Evolutionary conservation across 2,888 invertebrate genomes (phyloP).

Genomic region (Lottia scabra): DNA sequence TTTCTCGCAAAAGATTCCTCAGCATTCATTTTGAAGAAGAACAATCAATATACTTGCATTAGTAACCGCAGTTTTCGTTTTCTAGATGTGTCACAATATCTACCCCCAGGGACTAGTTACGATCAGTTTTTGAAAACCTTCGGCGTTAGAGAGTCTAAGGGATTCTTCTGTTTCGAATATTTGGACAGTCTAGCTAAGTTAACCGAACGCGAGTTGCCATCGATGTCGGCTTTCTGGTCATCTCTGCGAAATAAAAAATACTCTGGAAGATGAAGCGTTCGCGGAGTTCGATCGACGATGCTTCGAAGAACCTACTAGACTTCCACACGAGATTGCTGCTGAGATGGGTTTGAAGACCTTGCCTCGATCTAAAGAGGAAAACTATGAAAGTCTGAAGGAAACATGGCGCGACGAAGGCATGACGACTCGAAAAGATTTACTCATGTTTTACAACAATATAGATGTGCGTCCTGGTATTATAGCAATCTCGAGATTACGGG

Average conservation of each 20-base stretch:
- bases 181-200: neutral
- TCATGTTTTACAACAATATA: neutral
- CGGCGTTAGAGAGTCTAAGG: neutral
- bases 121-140: slow-evolving; percentile 9
- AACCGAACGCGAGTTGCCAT: neutral
- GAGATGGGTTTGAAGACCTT: neutral
- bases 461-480: neutral
- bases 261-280: neutral
- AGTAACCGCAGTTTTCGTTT: neutral
- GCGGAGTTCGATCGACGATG: neutral
- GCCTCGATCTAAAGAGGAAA: slow-evolving; percentile 8
- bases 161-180: slow-evolving; percentile 5
- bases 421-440: neutral
- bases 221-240: slow-evolving; percentile 7
- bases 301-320: neutral
- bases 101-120: no score
- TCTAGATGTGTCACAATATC: slow-evolving; percentile 7
- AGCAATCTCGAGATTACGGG: neutral
- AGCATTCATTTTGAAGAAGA: neutral
- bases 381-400: neutral
- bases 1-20: neutral
- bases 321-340: neutral
- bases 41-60: slow-evolving; percentile 7
- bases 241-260: slow-evolving; percentile 4
- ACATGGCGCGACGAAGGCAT: neutral